Base-by-base conservation (phyloP, 2,888 invertebrate genomes). In the Athalia cordata region DNA sequence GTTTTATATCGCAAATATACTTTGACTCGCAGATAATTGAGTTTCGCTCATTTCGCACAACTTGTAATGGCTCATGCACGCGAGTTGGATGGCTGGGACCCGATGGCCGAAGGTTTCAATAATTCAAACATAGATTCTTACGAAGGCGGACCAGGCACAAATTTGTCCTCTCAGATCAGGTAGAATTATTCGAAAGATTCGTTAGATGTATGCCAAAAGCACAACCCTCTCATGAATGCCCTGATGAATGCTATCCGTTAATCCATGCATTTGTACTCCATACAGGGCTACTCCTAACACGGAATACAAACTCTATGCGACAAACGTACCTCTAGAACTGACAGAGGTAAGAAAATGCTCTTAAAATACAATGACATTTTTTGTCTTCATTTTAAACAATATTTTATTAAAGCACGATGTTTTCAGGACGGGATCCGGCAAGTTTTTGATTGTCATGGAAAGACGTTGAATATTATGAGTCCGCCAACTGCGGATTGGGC, bases 271-370 rank as follows among this genome's bases (percentile, higher is more conserved):
- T 47, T 57, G 3, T n/a, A 45, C 3, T 75, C 9, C 43, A 47
- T n/a, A 61, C 75, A 75, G 75, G 29, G 0, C 29, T 7, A 3
- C 11, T 50, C 13, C 59, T 11, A 64, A 29, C 29, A 55, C 77
- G 5, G 84, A 84, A 61, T 86, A 77, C 52, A 84, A 78, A 1
- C 77, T 88, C 8, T 85, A 83, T 45, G 83, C 88, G 0, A 81
- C 43, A n/a, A 83, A 86, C 68, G 80, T 88, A 43, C 88, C 88
- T 4, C 8, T 47, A 2, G 87, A 87, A 72, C 78, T 88, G 45
- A 82, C 84, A 4, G 77, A 85, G 83, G 85, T 86, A 82, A 29
- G 29, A 29, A 29, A 29, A 29, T 29, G 0, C 29, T 2, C 29
- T 29, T 29, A 29, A 2, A 29, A 29, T 29, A 29, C 29, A 29